Evolutionary conservation across 2,888 invertebrate genomes (phyloP), one percentile per base, ranked within the genome.

Genomic region (Cenopis cana): DNA sequence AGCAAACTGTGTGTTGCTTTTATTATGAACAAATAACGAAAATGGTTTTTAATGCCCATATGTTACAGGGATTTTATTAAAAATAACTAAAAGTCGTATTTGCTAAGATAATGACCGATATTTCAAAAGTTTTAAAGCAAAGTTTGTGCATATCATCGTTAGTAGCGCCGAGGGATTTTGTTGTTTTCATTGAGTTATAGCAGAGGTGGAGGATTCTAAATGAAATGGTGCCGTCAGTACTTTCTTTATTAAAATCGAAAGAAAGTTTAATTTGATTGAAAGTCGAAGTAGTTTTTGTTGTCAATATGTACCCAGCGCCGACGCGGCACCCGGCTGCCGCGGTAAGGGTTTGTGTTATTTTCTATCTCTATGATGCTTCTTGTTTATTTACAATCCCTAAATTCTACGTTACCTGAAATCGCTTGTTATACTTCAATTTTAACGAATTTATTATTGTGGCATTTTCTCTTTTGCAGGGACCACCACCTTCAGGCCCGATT

Each of bases 401-500:
- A 69, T 71, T 76, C 73, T 72, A 74, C 66, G n/a, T n/a, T 69
- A 65, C 72, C 74, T 74, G 75, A 11, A 18, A 17, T 57, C 38
- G 20, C 57, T 64, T 52, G 38, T 76, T 46, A 10, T 62, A 14
- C 17, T 54, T 61, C 46, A 33, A 64, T 50, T 75, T 73, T 74
- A 66, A 76, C 54, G 65, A 75, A 76, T 70, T 18, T 71, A 69
- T 83, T 80, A 83, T 80, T 83, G 76, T 78, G 72, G 11, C n/a
- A 78, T 59, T 72, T 75, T 79, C 74, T 82, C 76, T 59, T 74
- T 82, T 95, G 74, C 94, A 97, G 97, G 97, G 96, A 78, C 96
- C 97, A 77, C 97, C 97, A 77, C 98, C 98, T 85, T 96, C 97
- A 75, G 98, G 98, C 88, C 97, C 97, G 76, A 97, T 98, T 85